phyloP scores from a whole-genome alignment of 2,888 invertebrate genomes.

The Pristionchus exspectatus region DNA sequence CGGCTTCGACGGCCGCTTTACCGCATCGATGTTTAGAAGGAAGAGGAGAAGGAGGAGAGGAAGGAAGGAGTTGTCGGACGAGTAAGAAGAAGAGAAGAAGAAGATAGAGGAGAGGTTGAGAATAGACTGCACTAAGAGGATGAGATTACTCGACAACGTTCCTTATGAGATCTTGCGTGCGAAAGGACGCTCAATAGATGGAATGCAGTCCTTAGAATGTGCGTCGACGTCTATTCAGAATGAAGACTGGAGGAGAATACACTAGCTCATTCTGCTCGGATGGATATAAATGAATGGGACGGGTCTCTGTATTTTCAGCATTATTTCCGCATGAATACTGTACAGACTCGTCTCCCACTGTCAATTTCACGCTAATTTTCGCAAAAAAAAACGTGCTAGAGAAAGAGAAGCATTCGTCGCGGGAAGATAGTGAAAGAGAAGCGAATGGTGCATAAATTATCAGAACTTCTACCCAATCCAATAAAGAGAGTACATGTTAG shows the following conservation, averaged over 20 bases:
- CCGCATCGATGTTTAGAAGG: constrained; percentile 45
- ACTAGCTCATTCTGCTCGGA: not conserved
- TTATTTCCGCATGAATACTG: constrained; percentile 1
- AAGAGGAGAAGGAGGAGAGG: not conserved
- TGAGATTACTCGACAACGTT: not conserved
- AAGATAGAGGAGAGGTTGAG: constrained; percentile 32
- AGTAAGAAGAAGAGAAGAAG: constrained; percentile 19
- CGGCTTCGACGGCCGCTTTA: not conserved
- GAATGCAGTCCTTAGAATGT: not conserved
- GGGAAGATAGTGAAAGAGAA: not conserved
- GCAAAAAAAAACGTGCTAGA: not conserved
- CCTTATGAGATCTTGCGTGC: not conserved
- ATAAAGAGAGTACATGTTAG: not conserved
- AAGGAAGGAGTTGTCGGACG: constrained; percentile 17
- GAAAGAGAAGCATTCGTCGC: not conserved
- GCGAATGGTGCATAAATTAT: not conserved
- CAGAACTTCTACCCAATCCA: not conserved
- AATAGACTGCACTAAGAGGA: not conserved
- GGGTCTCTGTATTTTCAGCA: not conserved
- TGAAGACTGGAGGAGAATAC: not conserved
- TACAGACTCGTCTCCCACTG: not conserved
- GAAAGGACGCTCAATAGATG: not conserved
- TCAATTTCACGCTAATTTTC: not conserved
- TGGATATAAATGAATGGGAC: not conserved
- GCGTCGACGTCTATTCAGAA: not conserved